Percentiles rank a stretch among this genome's conserved stretches.
phyloP scores from a whole-genome alignment of 2,888 invertebrate species.

The Syrphus vitripennis region DNA sequence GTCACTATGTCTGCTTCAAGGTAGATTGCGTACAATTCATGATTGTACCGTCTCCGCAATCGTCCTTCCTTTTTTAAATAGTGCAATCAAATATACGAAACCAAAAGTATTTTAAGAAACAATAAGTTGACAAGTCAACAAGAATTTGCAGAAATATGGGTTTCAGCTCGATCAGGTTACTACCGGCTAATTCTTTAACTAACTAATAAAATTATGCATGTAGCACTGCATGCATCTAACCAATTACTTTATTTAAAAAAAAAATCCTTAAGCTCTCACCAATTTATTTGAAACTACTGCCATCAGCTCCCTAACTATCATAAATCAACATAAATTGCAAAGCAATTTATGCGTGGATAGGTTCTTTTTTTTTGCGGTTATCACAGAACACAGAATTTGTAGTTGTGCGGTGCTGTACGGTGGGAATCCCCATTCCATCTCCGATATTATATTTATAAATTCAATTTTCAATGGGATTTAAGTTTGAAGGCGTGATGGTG shows the following conservation, averaged over 20 bases:
- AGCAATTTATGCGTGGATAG: slow-evolving; percentile 49
- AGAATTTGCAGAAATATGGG: too few relatives aligned
- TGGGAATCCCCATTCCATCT: not conserved
- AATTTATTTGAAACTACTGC: not conserved
- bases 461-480: slow-evolving; percentile 40
- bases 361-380: not conserved
- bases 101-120: too few relatives aligned
- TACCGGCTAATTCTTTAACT: too few relatives aligned
- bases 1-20: too few relatives aligned
- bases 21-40: too few relatives aligned
- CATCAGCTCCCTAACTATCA: not conserved
- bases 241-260: not conserved
- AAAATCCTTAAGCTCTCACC: not conserved
- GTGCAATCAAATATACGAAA: too few relatives aligned
- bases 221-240: too few relatives aligned
- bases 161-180: too few relatives aligned
- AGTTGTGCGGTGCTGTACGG: not conserved
- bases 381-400: not conserved
- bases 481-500: slow-evolving; percentile 43
- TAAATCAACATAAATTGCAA: slow-evolving; percentile 49
- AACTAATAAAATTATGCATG: too few relatives aligned
- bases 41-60: too few relatives aligned
- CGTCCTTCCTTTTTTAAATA: too few relatives aligned
- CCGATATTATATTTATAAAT: slow-evolving; percentile 21
- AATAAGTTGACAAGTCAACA: too few relatives aligned